Evolutionary conservation across 2,888 invertebrate genomes (phyloP).

Genomic region (Tiliacea citrago): DNA sequence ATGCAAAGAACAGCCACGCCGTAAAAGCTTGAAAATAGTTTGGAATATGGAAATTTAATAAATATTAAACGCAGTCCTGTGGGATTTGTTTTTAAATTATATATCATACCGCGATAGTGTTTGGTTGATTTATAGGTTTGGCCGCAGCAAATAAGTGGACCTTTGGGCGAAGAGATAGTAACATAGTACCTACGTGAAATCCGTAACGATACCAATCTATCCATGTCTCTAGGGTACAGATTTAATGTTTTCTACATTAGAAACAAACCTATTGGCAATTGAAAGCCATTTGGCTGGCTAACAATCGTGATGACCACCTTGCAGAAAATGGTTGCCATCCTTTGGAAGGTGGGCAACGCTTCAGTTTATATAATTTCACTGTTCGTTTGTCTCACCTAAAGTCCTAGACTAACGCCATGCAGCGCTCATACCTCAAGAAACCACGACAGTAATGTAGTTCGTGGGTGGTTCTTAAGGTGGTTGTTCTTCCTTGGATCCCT

Average conservation of each 20-base stretch:
- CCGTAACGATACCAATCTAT: not conserved
- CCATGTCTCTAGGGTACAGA: too few species aligned
- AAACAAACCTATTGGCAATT: not conserved
- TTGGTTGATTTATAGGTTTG: slow-evolving; percentile 39
- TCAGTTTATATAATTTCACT: slow-evolving; percentile 4
- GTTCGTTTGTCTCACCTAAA: not conserved
- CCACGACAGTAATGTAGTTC: not conserved
- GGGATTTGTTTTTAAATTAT: slow-evolving; percentile 59
- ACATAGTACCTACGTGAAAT: not conserved
- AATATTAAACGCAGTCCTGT: slow-evolving; percentile 64
- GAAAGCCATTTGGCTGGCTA: not conserved
- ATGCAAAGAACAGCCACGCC: slow-evolving; percentile 70
- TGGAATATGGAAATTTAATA: slow-evolving; percentile 73
- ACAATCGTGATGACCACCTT: not conserved
- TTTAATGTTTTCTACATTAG: not conserved
- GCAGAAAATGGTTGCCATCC: not conserved
- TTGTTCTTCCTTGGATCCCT: not conserved
- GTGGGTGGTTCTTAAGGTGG: not conserved
- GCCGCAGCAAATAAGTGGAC: slow-evolving; percentile 11
- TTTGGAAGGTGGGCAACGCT: slow-evolving; percentile 4
- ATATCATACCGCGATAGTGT: slow-evolving; percentile 37
- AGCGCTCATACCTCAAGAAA: not conserved
- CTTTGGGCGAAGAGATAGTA: slow-evolving; percentile 16
- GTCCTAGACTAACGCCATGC: not conserved
- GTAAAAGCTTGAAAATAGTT: slow-evolving; percentile 71